A percentile compares a stretch with the other conserved stretches of the same genome.
Conservation (phyloP, 2,888 invertebrate species). For the Gasteruption jaculator region DNA sequence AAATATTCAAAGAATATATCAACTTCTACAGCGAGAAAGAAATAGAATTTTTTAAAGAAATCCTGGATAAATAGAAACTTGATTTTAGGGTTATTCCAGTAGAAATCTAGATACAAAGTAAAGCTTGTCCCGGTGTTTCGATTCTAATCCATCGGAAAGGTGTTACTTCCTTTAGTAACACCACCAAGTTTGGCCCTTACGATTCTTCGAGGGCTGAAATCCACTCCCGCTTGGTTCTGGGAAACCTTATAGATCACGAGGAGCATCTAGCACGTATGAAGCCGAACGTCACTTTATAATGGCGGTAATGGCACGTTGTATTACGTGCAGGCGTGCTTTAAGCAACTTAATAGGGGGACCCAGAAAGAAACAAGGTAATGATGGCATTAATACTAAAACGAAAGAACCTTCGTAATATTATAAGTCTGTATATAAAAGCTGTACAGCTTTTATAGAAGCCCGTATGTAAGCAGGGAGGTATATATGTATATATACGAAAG, state of each 20-base stretch:
- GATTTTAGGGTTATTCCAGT: too few species aligned
- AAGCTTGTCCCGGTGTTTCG: too few species aligned
- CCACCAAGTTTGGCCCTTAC: constrained; percentile 3
- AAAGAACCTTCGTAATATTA: constrained; percentile 20
- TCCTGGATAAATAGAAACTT: too few species aligned
- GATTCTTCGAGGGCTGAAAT: constrained; percentile 1
- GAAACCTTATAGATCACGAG: constrained; percentile 13
- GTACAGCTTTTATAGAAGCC: too few species aligned
- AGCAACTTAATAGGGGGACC: constrained; percentile 27
- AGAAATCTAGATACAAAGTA: too few species aligned
- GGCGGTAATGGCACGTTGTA: constrained; percentile 32
- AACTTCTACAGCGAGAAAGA: too few species aligned
- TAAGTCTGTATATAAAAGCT: too few species aligned
- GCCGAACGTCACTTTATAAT: constrained; percentile 26
- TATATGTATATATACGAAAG: constrained; percentile 20
- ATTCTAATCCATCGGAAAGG: constrained; percentile 9
- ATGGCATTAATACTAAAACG: constrained; percentile 31
- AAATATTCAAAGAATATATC: too few species aligned
- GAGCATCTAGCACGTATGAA: constrained; percentile 22
- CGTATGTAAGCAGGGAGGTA: too few species aligned
- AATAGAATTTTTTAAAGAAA: too few species aligned
- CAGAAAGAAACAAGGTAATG: constrained; percentile 33
- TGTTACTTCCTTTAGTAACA: constrained; percentile 8
- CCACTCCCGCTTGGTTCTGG: neutral
- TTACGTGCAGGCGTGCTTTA: constrained; percentile 23